Base-by-base conservation (phyloP, 2,888 invertebrate genomes). In the Nephrotoma appendiculata region DNA sequence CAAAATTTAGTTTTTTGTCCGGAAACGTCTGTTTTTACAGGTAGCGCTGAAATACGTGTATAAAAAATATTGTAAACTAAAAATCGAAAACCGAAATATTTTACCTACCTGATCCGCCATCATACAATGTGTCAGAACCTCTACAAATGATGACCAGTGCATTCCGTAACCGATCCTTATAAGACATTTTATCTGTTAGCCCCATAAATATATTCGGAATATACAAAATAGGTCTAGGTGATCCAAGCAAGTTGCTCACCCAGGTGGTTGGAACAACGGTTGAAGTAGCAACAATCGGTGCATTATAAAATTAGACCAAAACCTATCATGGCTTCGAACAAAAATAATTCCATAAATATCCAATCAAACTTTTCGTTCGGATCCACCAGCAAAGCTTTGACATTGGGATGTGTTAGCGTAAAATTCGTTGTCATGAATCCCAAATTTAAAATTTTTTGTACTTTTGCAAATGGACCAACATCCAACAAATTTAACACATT, bases 201-300 rank as follows among this genome's bases (percentile, higher is more conserved):
- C 89, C 88, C 0, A 90, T 87, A 87, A 90, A 87, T 0, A 89
- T 86, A 87, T 89, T 89, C 0, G 91, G 91, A 44, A 91, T 89
- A 88, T 90, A 91, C 0, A 91, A 91, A 0, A 90, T 89, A 1
- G 91, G 91, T 0, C 90, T 90, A 0, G 92, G 91, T 1, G 90
- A 88, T 4, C 91, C 86, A 31, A 88, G 87, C 86, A 88, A 83
- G 86, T 88, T 87, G 86, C 86, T 87, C 19, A 87, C 83, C 87
- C 87, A 88, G 11, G 83, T 45, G 87, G 89, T 7, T 89, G 89
- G 0, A 52, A 88, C 0, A 89, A 90, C 86, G 88, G 90, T 41
- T 41, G 88, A 88, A 9, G 90, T 87, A 0, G 89, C 87, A 41
- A 90, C 88, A 11, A 89, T 83, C 6, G 89, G 89, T 6, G 89